These are phyloP conservation scores for Amaurobius ferox DNA, from an alignment of 2,888 invertebrate genomes.

Conservation along the genomic window DNA sequence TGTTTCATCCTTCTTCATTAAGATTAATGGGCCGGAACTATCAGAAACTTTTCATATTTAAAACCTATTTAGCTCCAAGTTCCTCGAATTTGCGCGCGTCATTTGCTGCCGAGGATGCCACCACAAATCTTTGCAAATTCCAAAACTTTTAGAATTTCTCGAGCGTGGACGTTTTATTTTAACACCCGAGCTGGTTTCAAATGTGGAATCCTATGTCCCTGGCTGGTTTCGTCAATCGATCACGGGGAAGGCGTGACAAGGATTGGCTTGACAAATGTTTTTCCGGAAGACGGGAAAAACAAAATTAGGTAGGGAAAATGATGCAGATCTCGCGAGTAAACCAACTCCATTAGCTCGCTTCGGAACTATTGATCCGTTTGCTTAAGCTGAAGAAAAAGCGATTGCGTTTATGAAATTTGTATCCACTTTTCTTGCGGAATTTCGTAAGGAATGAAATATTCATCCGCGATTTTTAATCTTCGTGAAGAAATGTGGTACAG, in stretches of 20 bases:
- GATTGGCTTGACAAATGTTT: constrained; percentile 11
- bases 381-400: not conserved
- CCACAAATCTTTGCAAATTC: constrained; percentile 59
- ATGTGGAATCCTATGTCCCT: constrained; percentile 3
- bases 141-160: constrained; percentile 60
- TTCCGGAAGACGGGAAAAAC: not conserved
- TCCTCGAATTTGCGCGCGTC: constrained; percentile 62
- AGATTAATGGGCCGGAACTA: constrained; percentile 70
- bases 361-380: constrained; percentile 7
- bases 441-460: constrained; percentile 4
- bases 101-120: constrained; percentile 43
- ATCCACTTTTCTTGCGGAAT: not conserved
- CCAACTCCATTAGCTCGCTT: not conserved
- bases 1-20: constrained; percentile 72
- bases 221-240: constrained; percentile 6
- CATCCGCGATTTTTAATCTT: not conserved
- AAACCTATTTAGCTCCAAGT: constrained; percentile 68
- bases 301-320: constrained; percentile 14
- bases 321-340: constrained; percentile 6
- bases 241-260: constrained; percentile 5
- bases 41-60: constrained; percentile 72
- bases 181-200: constrained; percentile 8
- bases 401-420: constrained; percentile 9
- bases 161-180: constrained; percentile 58
- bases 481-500: not conserved